Evolutionary conservation across 2,113 vertebrate species (phyloP).

Genomic region (Menura novaehollandiae): DNA sequence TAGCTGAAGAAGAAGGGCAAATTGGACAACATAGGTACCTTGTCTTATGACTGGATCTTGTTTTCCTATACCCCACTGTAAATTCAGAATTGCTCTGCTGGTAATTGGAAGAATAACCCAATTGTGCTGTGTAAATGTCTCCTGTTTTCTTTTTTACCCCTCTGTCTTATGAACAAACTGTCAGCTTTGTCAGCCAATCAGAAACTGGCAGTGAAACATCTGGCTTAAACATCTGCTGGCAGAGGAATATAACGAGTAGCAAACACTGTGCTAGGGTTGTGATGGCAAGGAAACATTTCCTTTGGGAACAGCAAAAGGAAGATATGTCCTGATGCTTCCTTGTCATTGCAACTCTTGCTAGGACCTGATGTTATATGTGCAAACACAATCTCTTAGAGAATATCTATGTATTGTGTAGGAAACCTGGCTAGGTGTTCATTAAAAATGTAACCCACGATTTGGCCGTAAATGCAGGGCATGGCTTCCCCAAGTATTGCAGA

Average conservation of each 20-base stretch:
- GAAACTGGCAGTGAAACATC: slow-evolving; percentile 34
- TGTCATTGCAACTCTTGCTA: not conserved
- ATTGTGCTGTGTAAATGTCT: not conserved
- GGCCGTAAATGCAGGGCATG: not conserved
- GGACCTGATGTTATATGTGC: not conserved
- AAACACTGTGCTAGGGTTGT: not conserved
- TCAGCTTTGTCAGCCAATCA: not conserved
- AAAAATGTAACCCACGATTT: not conserved
- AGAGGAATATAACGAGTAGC: not conserved
- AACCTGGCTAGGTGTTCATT: not conserved
- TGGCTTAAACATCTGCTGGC: slow-evolving; percentile 48
- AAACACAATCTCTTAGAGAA: not conserved
- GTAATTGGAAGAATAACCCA: not conserved
- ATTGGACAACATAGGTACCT: not conserved
- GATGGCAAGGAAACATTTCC: not conserved
- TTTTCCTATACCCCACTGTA: not conserved
- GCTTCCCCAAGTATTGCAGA: not conserved
- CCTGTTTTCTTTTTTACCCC: not conserved
- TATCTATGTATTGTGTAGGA: not conserved
- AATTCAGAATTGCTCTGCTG: not conserved
- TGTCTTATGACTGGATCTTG: not conserved
- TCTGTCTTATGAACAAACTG: not conserved
- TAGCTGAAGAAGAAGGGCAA: not conserved
- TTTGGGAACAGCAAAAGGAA: not conserved
- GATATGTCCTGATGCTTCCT: not conserved